These are phyloP conservation scores for Rosalia funebris DNA, from an alignment of 2,888 invertebrate genomes.

Conservation along the genomic window DNA sequence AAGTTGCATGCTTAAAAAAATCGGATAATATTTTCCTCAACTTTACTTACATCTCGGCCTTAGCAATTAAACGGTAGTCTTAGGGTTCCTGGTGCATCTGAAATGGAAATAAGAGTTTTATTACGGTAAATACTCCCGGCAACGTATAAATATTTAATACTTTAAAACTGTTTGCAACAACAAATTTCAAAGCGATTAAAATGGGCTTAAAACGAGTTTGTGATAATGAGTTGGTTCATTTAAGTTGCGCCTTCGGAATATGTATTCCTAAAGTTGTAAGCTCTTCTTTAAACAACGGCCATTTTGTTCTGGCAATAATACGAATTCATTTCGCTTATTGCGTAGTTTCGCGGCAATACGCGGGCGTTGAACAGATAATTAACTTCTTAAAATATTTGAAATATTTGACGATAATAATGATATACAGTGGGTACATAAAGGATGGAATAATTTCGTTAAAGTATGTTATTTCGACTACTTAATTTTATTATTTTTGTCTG, in stretches of 20 bases:
- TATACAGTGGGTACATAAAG: too few relatives aligned
- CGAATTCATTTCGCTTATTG: neutral
- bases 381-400: neutral
- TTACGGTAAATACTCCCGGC: neutral
- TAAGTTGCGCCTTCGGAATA: neutral
- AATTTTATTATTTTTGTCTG: too few relatives aligned
- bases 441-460: too few relatives aligned
- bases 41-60: conserved; percentile 14
- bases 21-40: too few relatives aligned
- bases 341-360: too few relatives aligned
- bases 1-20: too few relatives aligned
- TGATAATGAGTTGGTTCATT: neutral
- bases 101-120: neutral
- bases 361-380: too few relatives aligned
- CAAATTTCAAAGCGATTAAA: neutral
- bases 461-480: too few relatives aligned
- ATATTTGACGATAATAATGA: too few relatives aligned
- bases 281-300: neutral
- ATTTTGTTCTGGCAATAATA: neutral
- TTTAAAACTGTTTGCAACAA: neutral
- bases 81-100: conserved; percentile 21
- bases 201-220: neutral
- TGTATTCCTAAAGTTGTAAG: neutral
- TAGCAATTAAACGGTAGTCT: neutral
- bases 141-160: neutral